Conservation (phyloP, 2,113 vertebrate genomes). For the Anguilla rostrata region DNA sequence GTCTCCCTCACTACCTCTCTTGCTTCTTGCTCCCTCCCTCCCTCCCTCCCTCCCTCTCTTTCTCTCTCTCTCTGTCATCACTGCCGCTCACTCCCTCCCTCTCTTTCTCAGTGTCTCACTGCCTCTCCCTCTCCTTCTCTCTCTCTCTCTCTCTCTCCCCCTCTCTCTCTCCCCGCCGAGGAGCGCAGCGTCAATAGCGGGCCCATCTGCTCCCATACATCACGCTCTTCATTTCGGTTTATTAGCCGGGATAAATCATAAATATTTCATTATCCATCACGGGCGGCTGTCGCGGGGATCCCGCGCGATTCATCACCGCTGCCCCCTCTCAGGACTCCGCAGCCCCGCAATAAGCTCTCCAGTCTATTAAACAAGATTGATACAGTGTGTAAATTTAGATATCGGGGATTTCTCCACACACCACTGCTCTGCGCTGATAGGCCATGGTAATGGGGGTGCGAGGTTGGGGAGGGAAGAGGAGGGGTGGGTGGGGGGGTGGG, state of each 20-base stretch:
- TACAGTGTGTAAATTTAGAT: slow-evolving; percentile 80
- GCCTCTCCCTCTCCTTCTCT: slow-evolving; percentile 10
- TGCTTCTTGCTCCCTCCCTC: slow-evolving; percentile 37
- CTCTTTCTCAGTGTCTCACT: background rate
- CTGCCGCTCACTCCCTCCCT: slow-evolving; percentile 5
- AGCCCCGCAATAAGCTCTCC: slow-evolving; percentile 75
- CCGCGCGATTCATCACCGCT: slow-evolving; percentile 85
- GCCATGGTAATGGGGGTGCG: slow-evolving; percentile 52
- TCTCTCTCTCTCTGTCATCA: slow-evolving; percentile 27
- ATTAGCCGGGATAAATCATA: slow-evolving; percentile 95
- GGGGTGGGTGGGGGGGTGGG: slow-evolving; percentile 23
- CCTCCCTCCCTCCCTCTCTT: slow-evolving; percentile 35
- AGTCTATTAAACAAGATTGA: slow-evolving; percentile 94
- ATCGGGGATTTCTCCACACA: slow-evolving; percentile 82
- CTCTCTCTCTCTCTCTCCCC: slow-evolving; percentile 34
- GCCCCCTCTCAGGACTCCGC: slow-evolving; percentile 73
- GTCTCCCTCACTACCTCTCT: slow-evolving; percentile 20
- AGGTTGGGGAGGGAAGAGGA: slow-evolving; percentile 14
- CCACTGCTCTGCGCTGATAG: slow-evolving; percentile 72
- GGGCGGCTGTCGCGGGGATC: slow-evolving; percentile 67
- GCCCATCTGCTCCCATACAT: slow-evolving; percentile 87
- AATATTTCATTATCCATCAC: slow-evolving; percentile 90
- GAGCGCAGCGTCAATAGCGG: slow-evolving; percentile 70
- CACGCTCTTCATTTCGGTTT: slow-evolving; percentile 88
- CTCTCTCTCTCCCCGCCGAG: slow-evolving; percentile 46